Evolutionary conservation across 2,113 vertebrate genomes (phyloP), one percentile per base, ranked within the genome.

Genomic region (Petaurus breviceps): DNA sequence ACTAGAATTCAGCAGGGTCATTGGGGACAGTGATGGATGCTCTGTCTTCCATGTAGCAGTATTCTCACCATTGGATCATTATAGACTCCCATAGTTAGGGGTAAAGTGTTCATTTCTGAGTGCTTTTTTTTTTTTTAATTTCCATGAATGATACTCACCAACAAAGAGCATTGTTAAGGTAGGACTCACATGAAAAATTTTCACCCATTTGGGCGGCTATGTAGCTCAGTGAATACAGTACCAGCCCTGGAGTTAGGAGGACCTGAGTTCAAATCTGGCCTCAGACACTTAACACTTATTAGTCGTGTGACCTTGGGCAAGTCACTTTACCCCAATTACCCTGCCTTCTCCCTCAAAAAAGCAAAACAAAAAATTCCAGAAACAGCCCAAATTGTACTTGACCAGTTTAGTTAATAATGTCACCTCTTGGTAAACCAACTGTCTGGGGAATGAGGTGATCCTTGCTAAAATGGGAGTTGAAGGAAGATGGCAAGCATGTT

Each of bases 1-100:
- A 11, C 89, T 89, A 77, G 53, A 94, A 84, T 6, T 28, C 94
- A 77, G 61, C 47, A 90, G 94, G 93, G 91, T 95, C 92, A 91
- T 43, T 51, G 91, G 96, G 84, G 51, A 94, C 77, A 51, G 16
- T 52, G n/a, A 3, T 47, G 61, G 77, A 89, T 68, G 46, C 31
- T 89, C 51, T 90, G 52, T 31, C 25, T 3, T 12, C 8, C 26
- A 7, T 93, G 89, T 68, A 84, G 23, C 43, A n/a, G n/a, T 84
- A 19, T 84, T 19, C 68, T 84, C 19, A 43, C 68, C 68, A 43
- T 8, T 84, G 16, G 68, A 84, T 84, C 37, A 84, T 84, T n/a
- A 5, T 43, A 8, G 68, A 84, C n/a, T 2, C n/a, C 14, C 68
- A 84, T 3, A 14, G n/a, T 84, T 84, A 84, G 2, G n/a, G 68